A percentile compares a stretch with the other conserved stretches of the same genome.
Evolutionary conservation across 1,140 invertebrate genomes (phyloP).

Genomic region (Physella acuta): DNA sequence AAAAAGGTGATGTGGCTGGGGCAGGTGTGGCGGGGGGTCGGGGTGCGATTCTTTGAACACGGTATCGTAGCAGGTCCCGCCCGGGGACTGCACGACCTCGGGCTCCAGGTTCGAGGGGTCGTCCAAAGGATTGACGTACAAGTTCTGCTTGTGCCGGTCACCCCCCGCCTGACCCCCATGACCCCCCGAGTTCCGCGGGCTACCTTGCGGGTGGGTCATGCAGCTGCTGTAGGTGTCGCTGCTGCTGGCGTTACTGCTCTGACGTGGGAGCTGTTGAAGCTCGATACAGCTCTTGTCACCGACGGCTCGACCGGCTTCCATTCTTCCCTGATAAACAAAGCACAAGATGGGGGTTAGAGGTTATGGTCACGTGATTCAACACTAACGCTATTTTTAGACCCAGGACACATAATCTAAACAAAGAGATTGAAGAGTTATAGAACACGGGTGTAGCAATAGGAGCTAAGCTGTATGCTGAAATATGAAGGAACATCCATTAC

Average conservation of each 20-base stretch:
- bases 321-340: slow-evolving; percentile 16
- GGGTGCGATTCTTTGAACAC: slow-evolving; percentile 26
- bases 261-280: slow-evolving; percentile 68
- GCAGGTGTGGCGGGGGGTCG: slow-evolving; percentile 22
- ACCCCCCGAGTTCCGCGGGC: slow-evolving; percentile 37
- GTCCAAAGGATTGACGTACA: slow-evolving; percentile 89
- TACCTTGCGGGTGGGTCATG: slow-evolving; percentile 78
- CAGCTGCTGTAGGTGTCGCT: slow-evolving; percentile 91
- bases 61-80: slow-evolving; percentile 23
- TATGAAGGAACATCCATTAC: too few relatives aligned
- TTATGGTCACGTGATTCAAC: too few relatives aligned
- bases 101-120: slow-evolving; percentile 52
- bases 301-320: background rate
- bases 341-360: too few relatives aligned
- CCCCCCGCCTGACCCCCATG: background rate
- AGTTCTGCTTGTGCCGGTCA: slow-evolving; percentile 66
- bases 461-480: too few relatives aligned
- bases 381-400: too few relatives aligned
- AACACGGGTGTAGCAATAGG: too few relatives aligned
- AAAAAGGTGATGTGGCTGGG: slow-evolving; percentile 24
- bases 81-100: slow-evolving; percentile 21
- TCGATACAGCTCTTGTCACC: slow-evolving; percentile 68
- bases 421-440: too few relatives aligned
- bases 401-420: too few relatives aligned
- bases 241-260: slow-evolving; percentile 66